Percentiles rank a stretch among this genome's conserved stretches.
Conservation (phyloP, 2,113 vertebrate genomes). For the Psophia crepitans region DNA sequence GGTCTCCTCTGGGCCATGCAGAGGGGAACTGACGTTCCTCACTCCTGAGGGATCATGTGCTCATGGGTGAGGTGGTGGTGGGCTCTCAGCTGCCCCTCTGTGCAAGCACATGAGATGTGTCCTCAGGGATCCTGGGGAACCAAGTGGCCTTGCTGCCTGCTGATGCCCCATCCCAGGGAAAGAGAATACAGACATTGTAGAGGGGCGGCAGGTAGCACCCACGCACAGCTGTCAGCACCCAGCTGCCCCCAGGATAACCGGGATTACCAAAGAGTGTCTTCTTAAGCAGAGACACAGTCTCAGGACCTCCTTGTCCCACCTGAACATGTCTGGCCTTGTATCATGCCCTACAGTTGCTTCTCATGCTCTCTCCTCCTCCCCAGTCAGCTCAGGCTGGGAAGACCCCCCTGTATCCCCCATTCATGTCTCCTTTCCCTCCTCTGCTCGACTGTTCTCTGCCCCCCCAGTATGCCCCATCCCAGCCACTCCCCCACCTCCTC, state of each 20-base stretch:
- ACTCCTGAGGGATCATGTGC: fast-evolving
- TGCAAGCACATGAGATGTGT: background rate
- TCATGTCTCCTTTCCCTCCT: background rate
- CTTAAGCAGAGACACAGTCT: background rate
- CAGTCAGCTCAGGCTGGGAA: background rate
- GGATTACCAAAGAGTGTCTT: background rate
- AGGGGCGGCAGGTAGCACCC: background rate
- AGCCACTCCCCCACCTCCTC: background rate
- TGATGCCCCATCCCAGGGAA: background rate
- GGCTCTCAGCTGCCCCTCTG: background rate
- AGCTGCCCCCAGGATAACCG: background rate
- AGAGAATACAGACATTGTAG: background rate
- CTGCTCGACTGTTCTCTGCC: background rate
- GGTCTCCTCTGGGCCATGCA: background rate
- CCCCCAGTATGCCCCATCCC: too few species aligned
- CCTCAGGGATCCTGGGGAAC: background rate
- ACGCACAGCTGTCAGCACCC: background rate
- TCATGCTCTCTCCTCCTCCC: background rate
- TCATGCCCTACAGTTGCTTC: background rate
- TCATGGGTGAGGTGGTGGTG: fast-evolving
- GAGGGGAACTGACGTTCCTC: fast-evolving
- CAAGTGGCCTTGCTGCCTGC: background rate
- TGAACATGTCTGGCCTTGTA: background rate
- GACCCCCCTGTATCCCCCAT: too few species aligned
- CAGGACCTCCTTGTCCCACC: background rate